Conservation (phyloP, 1,140 invertebrate species). For the Nylanderia fulva region DNA sequence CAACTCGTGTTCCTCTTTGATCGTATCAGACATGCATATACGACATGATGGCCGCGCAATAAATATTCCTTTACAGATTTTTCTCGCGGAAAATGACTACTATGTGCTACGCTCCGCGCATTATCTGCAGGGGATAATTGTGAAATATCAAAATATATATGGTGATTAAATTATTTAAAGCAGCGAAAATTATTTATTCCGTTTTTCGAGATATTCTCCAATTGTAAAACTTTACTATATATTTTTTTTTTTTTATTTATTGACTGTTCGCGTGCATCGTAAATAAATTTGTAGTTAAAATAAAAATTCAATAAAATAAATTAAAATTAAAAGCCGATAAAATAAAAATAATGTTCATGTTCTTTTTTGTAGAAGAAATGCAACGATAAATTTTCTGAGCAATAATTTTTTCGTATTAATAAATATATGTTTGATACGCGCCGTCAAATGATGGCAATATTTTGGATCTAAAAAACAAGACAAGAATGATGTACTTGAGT, state of each 20-base stretch:
- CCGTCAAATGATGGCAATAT: not conserved
- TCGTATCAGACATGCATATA: slow-evolving; percentile 33
- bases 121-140: not conserved
- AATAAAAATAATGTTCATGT: not conserved
- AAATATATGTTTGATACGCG: not conserved
- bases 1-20: slow-evolving; percentile 9
- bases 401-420: not conserved
- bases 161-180: not conserved
- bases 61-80: slow-evolving; percentile 11
- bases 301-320: too few relatives aligned
- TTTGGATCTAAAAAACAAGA: not conserved
- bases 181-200: not conserved
- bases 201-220: not conserved
- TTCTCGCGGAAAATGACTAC: not conserved
- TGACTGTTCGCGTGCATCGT: not conserved
- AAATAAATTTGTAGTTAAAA: too few relatives aligned
- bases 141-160: not conserved
- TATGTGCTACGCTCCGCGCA: not conserved
- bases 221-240: not conserved
- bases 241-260: not conserved
- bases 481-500: not conserved
- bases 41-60: slow-evolving; percentile 12
- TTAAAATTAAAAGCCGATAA: too few relatives aligned
- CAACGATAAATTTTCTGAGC: not conserved
- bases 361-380: not conserved